These are phyloP conservation scores for Apamea epomidion DNA, from an alignment of 2,888 invertebrate species.

Conservation along the genomic window DNA sequence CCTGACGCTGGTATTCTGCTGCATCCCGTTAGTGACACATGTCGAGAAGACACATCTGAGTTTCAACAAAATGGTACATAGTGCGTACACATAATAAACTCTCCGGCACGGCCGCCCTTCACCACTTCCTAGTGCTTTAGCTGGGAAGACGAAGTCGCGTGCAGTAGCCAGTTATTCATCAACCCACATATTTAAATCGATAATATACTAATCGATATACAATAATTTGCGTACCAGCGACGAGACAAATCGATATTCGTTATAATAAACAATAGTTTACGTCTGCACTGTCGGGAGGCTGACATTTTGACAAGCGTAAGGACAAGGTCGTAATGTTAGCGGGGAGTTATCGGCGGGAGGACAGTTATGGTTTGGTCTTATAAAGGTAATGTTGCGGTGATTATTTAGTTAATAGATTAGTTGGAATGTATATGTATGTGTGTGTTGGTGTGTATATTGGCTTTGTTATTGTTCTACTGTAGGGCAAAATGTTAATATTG, in stretches of 20 bases:
- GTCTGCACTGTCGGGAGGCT: slow-evolving; percentile 30
- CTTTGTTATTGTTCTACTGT: background rate
- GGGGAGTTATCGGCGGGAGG: background rate
- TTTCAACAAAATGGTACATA: no score
- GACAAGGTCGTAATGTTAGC: slow-evolving; percentile 55
- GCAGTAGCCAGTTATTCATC: slow-evolving; percentile 12
- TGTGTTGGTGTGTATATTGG: no score
- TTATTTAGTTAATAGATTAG: background rate
- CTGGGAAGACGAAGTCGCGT: no score
- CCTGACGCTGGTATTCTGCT: no score
- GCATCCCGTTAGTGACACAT: no score
- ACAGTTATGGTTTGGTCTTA: background rate
- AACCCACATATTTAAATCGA: slow-evolving; percentile 17
- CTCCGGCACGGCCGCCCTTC: no score
- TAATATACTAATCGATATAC: slow-evolving; percentile 45
- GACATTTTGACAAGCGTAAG: slow-evolving; percentile 51
- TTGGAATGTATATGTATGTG: no score
- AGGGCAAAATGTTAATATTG: no score
- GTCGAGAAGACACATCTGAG: no score
- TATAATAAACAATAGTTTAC: slow-evolving; percentile 61
- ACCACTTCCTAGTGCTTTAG: no score
- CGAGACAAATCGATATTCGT: slow-evolving; percentile 58
- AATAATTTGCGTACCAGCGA: slow-evolving; percentile 43
- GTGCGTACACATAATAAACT: no score
- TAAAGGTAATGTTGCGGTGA: background rate